Conservation (phyloP, 2,797 vertebrate genomes). For the Pangasius larnaudii region DNA sequence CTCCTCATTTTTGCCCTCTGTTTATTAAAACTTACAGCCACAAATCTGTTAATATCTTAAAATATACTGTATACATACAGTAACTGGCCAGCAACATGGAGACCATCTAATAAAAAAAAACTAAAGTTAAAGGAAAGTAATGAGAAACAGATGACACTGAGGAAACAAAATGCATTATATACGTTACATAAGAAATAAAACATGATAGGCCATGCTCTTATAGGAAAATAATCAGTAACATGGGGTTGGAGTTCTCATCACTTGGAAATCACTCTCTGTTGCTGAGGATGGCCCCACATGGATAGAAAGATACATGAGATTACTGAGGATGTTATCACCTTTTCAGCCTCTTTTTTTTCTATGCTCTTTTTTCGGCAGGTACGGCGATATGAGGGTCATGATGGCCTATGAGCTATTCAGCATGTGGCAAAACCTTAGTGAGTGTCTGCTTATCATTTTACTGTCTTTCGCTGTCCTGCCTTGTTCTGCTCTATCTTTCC, state of each 20-base stretch:
- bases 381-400: constrained; percentile 97
- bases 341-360: neutral
- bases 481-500: constrained; percentile 12
- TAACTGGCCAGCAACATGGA: neutral
- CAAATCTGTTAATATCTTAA: neutral
- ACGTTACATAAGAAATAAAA: neutral
- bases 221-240: neutral
- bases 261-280: too few species aligned
- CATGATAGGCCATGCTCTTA: neutral
- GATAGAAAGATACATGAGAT: too few species aligned
- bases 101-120: neutral
- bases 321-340: neutral
- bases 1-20: neutral
- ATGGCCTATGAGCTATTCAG: constrained; percentile 98
- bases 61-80: neutral
- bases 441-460: constrained; percentile 41
- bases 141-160: neutral
- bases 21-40: neutral
- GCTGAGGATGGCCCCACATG: too few species aligned
- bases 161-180: neutral
- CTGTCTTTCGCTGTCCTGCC: neutral
- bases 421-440: constrained; percentile 99
- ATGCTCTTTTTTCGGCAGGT: constrained; percentile 71
- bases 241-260: too few species aligned
- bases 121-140: neutral